Evolutionary conservation across 1,140 invertebrate genomes (phyloP).

Genomic region (Limonius californicus): DNA sequence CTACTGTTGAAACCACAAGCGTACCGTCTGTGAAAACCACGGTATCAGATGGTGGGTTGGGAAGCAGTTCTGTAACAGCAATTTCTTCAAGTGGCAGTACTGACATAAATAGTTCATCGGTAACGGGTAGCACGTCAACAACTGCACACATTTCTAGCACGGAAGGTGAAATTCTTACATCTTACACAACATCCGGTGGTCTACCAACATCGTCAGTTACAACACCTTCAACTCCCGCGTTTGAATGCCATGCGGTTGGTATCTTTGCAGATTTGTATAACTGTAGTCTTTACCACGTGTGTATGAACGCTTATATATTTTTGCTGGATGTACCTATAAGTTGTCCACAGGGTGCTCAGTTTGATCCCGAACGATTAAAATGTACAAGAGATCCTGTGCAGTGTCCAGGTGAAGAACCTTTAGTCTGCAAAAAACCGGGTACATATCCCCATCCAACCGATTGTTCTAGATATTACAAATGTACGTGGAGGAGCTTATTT

Average conservation of each 20-base stretch:
- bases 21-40: no score
- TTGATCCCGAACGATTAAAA: conserved; percentile 27
- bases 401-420: conserved; percentile 31
- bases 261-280: conserved; percentile 34
- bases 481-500: conserved; percentile 30
- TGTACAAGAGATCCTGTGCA: conserved; percentile 38
- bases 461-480: conserved; percentile 37
- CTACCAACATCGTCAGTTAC: no score
- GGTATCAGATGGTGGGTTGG: no score
- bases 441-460: conserved; percentile 33
- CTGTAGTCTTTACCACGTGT: conserved; percentile 33
- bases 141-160: no score
- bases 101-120: no score
- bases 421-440: conserved; percentile 28
- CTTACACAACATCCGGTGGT: no score
- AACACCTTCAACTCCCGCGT: no score
- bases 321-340: conserved; percentile 24
- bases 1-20: no score
- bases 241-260: conserved; percentile 11
- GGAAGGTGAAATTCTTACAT: no score
- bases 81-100: no score
- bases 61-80: no score
- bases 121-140: no score
- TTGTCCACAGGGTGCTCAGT: conserved; percentile 31
- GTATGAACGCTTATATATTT: conserved; percentile 24